A percentile compares a stretch with the other conserved stretches of the same genome.
phyloP scores from a whole-genome alignment of 2,888 invertebrate species.

The Toxonevra muliebris region DNA sequence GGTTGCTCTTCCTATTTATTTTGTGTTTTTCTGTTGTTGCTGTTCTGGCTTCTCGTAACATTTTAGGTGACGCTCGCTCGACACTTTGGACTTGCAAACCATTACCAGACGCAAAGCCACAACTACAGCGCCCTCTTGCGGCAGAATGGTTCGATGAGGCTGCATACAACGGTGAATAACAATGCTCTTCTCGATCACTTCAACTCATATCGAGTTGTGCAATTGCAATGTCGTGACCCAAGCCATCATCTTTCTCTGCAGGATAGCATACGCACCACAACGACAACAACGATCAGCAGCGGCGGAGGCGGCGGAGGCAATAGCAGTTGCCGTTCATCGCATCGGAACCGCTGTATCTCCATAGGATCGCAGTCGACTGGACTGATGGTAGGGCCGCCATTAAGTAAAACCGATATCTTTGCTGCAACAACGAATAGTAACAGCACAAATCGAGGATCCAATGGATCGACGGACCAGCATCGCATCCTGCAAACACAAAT shows the following conservation, averaged over 20 bases:
- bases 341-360: conserved; percentile 56
- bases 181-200: conserved; percentile 58
- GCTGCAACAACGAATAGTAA: conserved; percentile 38
- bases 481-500: conserved; percentile 58
- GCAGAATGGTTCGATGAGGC: conserved; percentile 62
- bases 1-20: neutral
- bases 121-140: conserved; percentile 62
- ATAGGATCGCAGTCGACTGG: conserved; percentile 58
- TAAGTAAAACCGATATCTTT: conserved; percentile 56
- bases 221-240: conserved; percentile 62
- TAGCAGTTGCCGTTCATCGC: conserved; percentile 46
- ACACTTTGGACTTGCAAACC: conserved; percentile 57
- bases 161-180: conserved; percentile 61
- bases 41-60: conserved; percentile 5
- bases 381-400: conserved; percentile 44
- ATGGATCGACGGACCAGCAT: conserved; percentile 39
- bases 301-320: conserved; percentile 26
- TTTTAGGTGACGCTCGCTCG: conserved; percentile 61
- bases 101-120: conserved; percentile 57
- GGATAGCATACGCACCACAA: conserved; percentile 62
- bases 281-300: conserved; percentile 54
- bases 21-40: conserved; percentile 15
- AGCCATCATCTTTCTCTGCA: conserved; percentile 62
- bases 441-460: conserved; percentile 25
- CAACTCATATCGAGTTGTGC: conserved; percentile 59